phyloP scores from a whole-genome alignment of 2,797 vertebrate genomes.

The Serranus cabrilla region DNA sequence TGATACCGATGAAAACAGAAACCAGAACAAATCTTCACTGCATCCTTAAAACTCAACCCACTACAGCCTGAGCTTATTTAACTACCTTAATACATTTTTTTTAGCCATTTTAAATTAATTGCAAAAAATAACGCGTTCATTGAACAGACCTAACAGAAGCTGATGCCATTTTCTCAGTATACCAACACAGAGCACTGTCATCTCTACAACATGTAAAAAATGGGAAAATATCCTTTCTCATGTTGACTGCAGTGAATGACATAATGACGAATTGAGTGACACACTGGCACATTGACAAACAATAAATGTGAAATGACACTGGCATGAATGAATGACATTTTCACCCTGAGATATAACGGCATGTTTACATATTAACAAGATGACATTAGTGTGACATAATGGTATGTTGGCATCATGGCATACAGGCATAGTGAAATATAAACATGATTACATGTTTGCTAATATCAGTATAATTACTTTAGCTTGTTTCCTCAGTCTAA shows the following conservation, averaged over 20 bases:
- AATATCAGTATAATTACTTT: not conserved
- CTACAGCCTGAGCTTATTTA: too few relatives aligned
- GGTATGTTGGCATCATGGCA: slow-evolving; percentile 19
- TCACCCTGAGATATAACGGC: slow-evolving; percentile 17
- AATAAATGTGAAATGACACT: slow-evolving; percentile 14
- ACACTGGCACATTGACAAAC: slow-evolving; percentile 17
- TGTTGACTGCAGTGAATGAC: not conserved
- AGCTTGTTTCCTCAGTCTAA: not conserved
- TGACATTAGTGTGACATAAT: slow-evolving; percentile 15
- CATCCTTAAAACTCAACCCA: too few relatives aligned
- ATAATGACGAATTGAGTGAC: slow-evolving; percentile 8
- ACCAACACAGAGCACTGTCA: not conserved
- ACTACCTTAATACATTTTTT: too few relatives aligned
- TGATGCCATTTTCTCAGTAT: not conserved
- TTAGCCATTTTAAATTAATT: too few relatives aligned
- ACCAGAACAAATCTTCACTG: too few relatives aligned
- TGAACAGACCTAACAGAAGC: too few relatives aligned
- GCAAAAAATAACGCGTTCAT: too few relatives aligned
- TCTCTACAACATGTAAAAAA: not conserved
- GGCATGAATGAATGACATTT: slow-evolving; percentile 14
- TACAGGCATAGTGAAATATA: slow-evolving; percentile 1
- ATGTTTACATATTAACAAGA: slow-evolving; percentile 27
- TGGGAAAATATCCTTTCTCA: not conserved
- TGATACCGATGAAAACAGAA: too few relatives aligned
- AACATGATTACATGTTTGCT: not conserved